Percentiles rank a stretch among this genome's conserved stretches.
phyloP scores from a whole-genome alignment of 1,140 invertebrate species.

The Solenopsis invicta region DNA sequence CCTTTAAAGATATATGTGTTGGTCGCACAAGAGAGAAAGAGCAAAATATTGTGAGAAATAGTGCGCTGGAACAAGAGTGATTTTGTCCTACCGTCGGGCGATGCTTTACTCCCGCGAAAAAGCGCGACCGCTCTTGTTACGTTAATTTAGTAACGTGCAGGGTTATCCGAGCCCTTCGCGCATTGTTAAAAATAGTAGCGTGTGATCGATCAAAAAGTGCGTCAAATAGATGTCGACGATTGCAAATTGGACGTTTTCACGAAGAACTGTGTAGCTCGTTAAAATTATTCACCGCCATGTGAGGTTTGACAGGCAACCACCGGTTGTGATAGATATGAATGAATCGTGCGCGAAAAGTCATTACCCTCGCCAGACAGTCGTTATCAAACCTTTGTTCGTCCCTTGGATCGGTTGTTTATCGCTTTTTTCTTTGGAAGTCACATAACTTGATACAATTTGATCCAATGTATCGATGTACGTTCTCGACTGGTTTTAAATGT shows the following conservation, averaged over 20 bases:
- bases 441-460: background rate
- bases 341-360: constrained; percentile 38
- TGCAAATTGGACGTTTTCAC: constrained; percentile 23
- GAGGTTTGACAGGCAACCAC: constrained; percentile 21
- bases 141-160: constrained; percentile 45
- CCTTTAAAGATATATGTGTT: background rate
- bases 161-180: background rate
- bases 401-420: background rate
- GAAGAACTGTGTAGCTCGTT: constrained; percentile 37
- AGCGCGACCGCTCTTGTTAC: constrained; percentile 16
- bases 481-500: background rate
- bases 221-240: constrained; percentile 34
- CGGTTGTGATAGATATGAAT: constrained; percentile 44
- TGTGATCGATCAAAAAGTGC: constrained; percentile 41
- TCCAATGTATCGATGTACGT: background rate
- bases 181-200: constrained; percentile 30
- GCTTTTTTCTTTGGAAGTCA: background rate
- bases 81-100: background rate
- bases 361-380: constrained; percentile 44
- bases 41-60: background rate
- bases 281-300: constrained; percentile 42
- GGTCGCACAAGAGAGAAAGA: background rate
- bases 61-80: background rate
- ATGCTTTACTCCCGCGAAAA: constrained; percentile 13
- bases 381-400: background rate